Evolutionary conservation across 1,140 invertebrate genomes (phyloP).

Genomic region (Centruroides sculpturatus): DNA sequence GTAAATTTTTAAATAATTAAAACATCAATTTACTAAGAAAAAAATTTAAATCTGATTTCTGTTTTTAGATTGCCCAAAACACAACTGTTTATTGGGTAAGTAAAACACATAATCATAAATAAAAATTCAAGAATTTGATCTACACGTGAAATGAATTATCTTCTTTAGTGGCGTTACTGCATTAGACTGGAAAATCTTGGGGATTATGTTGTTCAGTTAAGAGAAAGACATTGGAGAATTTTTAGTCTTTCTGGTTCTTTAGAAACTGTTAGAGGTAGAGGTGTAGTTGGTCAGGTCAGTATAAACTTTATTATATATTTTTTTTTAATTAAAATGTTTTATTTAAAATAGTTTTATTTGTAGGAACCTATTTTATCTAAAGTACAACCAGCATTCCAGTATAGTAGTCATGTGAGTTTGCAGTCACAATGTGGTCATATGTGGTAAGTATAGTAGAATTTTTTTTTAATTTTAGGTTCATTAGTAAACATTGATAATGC

Average conservation of each 20-base stretch:
- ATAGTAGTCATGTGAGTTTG: constrained; percentile 88
- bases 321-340: background rate
- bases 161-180: constrained; percentile 70
- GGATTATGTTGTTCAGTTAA: constrained; percentile 69
- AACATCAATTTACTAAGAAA: background rate
- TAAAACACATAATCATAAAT: background rate
- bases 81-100: constrained; percentile 82
- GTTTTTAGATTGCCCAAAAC: constrained; percentile 52
- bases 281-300: constrained; percentile 66
- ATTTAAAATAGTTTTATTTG: background rate
- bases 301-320: background rate
- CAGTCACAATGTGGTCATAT: constrained; percentile 97
- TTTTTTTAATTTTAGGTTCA: too few relatives aligned
- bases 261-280: constrained; percentile 83
- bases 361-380: constrained; percentile 74
- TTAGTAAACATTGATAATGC: too few relatives aligned
- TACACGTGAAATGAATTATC: background rate
- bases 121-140: too few relatives aligned
- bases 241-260: constrained; percentile 87
- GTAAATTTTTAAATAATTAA: constrained; percentile 13
- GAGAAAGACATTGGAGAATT: constrained; percentile 92
- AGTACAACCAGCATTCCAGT: constrained; percentile 85
- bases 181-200: constrained; percentile 90
- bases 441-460: constrained; percentile 43
- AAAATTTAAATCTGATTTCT: too few relatives aligned